Evolutionary conservation across 2,113 vertebrate genomes (phyloP), one percentile per base, ranked within the genome.

Genomic region (Uropsilus gracilis): DNA sequence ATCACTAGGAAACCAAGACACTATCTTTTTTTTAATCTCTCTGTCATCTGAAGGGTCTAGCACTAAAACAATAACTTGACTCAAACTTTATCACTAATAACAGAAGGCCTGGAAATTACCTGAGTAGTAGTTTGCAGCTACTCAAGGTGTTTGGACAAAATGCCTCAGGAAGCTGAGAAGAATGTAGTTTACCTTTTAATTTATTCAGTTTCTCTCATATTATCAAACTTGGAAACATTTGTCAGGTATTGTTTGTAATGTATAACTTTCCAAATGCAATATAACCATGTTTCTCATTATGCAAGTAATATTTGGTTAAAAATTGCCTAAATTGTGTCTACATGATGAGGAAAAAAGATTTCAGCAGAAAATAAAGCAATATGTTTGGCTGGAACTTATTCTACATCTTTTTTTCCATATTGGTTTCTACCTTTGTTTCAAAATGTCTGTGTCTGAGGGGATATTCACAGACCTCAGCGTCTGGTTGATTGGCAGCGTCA

Each of bases 351-450:
- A 39, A 80, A 84, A 68, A 95, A 77, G 10, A 89, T 53, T 91
- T 88, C 71, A 91, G 91, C 86, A 97, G 91, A 77, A 96, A 93
- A 94, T 93, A 95, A 95, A 96, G 68, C 89, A 96, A 88, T 91
- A 81, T 91, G 91, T 94, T 96, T 84, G 26, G 53, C 32, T 95
- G 89, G 73, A 97, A 97, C 63, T 71, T 91, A 59, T 77, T 96
- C 77, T 94, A 50, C 68, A 44, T 71, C 81, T 89, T 61, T 50
- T 77, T 85, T 92, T 85, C 89, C 90, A 89, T 89, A 66, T 75
- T 93, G 73, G 48, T 97, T 92, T 95, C 77, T 78, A 76, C 89
- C 59, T 94, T 94, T 87, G 69, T 91, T 95, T 95, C 44, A 91
- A 84, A 80, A 94, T 48, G 37, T 81, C 93, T 91, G 44, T 86